These are phyloP conservation scores for Oceanites oceanicus DNA, from an alignment of 2,113 vertebrate genomes.

Conservation along the genomic window DNA sequence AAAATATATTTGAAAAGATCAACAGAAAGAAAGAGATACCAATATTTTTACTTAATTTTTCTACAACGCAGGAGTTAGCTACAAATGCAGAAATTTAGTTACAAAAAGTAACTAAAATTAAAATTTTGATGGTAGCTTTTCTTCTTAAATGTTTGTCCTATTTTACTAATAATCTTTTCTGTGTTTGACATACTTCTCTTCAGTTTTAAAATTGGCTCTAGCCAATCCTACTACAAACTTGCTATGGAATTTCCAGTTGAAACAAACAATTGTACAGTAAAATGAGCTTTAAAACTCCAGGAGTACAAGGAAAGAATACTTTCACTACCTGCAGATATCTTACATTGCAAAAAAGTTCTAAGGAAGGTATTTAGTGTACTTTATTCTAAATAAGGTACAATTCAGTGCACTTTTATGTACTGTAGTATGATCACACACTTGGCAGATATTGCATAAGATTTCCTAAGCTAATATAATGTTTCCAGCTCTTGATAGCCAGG, in stretches of 20 bases:
- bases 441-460: background rate
- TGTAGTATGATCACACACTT: background rate
- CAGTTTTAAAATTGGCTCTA: background rate
- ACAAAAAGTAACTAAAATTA: background rate
- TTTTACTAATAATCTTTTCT: background rate
- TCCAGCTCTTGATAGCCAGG: background rate
- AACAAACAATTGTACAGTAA: background rate
- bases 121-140: background rate
- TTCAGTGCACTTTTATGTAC: background rate
- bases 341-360: background rate
- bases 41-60: background rate
- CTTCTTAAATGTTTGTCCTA: background rate
- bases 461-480: background rate
- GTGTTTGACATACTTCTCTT: background rate
- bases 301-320: background rate
- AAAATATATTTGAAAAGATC: background rate
- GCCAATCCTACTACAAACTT: background rate
- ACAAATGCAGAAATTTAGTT: background rate
- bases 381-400: background rate
- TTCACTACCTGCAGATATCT: background rate
- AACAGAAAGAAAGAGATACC: background rate
- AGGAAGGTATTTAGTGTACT: background rate
- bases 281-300: background rate
- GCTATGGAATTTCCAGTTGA: background rate
- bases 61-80: background rate